Evolutionary conservation across 2,888 invertebrate species (phyloP), one percentile per base, ranked within the genome.

Genomic region (Clistopyga incitator): DNA sequence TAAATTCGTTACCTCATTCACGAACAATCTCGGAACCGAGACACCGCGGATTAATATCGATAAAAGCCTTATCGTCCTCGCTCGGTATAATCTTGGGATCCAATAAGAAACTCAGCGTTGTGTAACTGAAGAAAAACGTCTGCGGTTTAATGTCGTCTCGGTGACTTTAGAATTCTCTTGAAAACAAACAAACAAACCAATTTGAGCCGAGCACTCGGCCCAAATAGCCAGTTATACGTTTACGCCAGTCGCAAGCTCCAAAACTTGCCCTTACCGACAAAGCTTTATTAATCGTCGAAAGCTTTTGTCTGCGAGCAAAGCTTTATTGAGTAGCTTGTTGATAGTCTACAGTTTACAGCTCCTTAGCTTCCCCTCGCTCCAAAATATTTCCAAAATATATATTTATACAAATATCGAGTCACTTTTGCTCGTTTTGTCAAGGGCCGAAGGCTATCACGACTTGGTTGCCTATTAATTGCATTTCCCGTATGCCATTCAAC

Each of bases 401-500:
- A n/a, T n/a, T n/a, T n/a, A n/a, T n/a, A n/a, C n/a, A n/a, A n/a
- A 29, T 29, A 25, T 34, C 61, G 34, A n/a, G 34, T 18, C 38
- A n/a, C 1, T 61, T 61, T n/a, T 38, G 2, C 61, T 59, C 18
- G 47, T 47, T 74, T 71, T 74, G 42, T 67, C 20, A 75, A 75
- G 68, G 59, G 50, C 61, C 61, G 10, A 59, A 42, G 25, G 38
- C 18, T n/a, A 45, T 13, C 38, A 47, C 15, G 18, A 68, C 52
- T 67, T 59, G 68, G 67, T 68, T 75, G 75, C n/a, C 47, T 68
- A 80, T 80, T 75, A 80, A 80, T 80, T 80, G 80, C 50, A 80
- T 80, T 80, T 68, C 59, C 38, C 52, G 75, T 80, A 47, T 59
- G 29, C 61, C 75, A 68, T 75, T 80, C 50, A 80, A 80, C 74